These are phyloP conservation scores for Ammodramus savannarum DNA, from an alignment of 2,113 vertebrate species.

Conservation along the genomic window DNA sequence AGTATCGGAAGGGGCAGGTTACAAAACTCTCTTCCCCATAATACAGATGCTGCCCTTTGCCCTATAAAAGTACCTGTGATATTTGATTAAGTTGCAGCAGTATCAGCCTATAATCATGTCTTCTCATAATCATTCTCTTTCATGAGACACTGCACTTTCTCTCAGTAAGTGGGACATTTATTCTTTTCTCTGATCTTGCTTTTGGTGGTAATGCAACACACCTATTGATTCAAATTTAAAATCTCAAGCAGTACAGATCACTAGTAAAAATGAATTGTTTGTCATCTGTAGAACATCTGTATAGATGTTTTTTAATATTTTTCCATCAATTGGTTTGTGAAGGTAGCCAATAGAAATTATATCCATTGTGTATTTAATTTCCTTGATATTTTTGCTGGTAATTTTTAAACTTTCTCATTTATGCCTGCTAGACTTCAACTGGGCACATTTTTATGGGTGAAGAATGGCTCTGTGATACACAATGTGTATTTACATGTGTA, in stretches of 20 bases:
- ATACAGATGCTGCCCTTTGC: neutral
- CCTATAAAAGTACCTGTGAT: neutral
- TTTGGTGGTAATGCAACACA: neutral
- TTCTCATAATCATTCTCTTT: neutral
- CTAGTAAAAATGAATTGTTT: neutral
- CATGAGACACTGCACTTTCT: neutral
- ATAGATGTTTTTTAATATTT: neutral
- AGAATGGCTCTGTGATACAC: neutral
- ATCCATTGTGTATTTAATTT: neutral
- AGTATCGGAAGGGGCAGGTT: neutral
- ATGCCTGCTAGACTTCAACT: neutral
- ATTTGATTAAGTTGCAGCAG: neutral
- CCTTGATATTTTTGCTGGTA: neutral
- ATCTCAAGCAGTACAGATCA: neutral
- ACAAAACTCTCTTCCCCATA: neutral
- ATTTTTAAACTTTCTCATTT: neutral
- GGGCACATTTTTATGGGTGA: neutral
- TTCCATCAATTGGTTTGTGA: neutral
- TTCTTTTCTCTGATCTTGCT: neutral
- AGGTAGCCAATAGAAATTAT: neutral
- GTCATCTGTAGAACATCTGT: neutral
- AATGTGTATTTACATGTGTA: conserved; percentile 21
- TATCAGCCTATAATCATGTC: neutral
- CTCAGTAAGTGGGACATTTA: neutral
- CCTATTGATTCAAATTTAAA: neutral